Evolutionary conservation across 2,797 vertebrate genomes (phyloP).

Genomic region (Silurus aristotelis): DNA sequence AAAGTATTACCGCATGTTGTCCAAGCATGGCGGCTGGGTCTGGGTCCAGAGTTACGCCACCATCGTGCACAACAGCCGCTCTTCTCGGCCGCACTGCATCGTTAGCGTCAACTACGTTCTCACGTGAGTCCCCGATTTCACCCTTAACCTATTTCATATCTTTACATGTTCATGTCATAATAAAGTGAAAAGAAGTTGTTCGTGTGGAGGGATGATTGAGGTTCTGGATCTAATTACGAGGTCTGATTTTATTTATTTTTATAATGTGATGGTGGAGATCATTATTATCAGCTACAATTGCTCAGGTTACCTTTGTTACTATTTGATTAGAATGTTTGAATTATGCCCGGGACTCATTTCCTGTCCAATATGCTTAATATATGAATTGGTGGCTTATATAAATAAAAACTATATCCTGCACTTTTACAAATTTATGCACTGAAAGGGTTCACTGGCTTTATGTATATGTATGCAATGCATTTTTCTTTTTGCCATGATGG

Average conservation of each 20-base stretch:
- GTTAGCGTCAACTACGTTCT: constrained; percentile 97
- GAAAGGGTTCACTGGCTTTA: not conserved
- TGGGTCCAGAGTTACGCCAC: constrained; percentile 97
- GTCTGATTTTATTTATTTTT: not conserved
- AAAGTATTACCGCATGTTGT: constrained; percentile 93
- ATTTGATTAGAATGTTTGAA: not conserved
- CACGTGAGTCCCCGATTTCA: constrained; percentile 82
- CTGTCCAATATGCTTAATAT: not conserved
- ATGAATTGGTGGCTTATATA: not conserved
- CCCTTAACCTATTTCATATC: not conserved
- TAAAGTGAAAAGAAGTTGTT: not conserved
- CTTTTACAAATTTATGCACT: not conserved
- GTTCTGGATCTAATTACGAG: not conserved
- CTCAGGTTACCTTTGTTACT: not conserved
- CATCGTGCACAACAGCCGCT: constrained; percentile 94
- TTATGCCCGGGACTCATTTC: not conserved
- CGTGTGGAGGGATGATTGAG: not conserved
- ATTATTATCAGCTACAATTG: not conserved
- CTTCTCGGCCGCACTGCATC: constrained; percentile 92
- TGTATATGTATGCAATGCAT: not conserved
- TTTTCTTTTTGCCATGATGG: not conserved
- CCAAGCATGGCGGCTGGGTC: constrained; percentile 94
- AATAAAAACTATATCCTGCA: not conserved
- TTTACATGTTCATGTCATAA: no score
- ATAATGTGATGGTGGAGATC: not conserved